Percentiles rank a stretch among this genome's conserved stretches.
These are phyloP conservation scores for Abramis brama DNA, from an alignment of 2,113 vertebrate genomes.

Conservation along the genomic window DNA sequence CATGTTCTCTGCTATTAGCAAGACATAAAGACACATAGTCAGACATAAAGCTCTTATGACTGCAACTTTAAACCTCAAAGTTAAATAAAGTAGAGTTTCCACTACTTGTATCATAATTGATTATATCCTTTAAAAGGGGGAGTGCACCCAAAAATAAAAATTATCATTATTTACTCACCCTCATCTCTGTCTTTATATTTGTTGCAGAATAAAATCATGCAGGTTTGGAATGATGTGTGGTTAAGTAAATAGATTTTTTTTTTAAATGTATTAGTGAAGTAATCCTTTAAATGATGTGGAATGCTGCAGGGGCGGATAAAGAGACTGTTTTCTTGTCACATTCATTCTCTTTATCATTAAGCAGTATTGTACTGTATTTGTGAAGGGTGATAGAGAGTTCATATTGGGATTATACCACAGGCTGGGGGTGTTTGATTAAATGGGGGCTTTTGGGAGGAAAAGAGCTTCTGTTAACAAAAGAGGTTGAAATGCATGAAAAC, in stretches of 20 bases:
- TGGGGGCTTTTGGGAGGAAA: background rate
- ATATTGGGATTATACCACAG: slow-evolving; percentile 31
- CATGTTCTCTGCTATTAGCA: background rate
- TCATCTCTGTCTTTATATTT: background rate
- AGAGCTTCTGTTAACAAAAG: slow-evolving; percentile 19
- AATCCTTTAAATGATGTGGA: background rate
- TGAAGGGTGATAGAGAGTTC: slow-evolving; percentile 26
- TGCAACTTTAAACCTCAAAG: background rate
- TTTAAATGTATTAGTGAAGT: background rate
- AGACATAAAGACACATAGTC: background rate
- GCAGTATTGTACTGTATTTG: background rate
- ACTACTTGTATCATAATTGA: background rate
- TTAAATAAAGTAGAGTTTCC: background rate
- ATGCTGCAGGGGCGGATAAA: background rate
- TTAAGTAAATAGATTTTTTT: background rate
- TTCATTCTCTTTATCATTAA: background rate
- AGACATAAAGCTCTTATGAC: background rate
- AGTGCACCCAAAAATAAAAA: background rate
- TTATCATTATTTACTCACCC: background rate
- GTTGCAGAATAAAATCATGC: background rate
- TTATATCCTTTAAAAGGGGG: background rate
- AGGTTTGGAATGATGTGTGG: slow-evolving; percentile 9
- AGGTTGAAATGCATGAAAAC: background rate
- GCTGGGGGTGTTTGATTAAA: slow-evolving; percentile 13
- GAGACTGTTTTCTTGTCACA: background rate